Evolutionary conservation across 2,113 vertebrate species (phyloP), one percentile per base, ranked within the genome.

Genomic region (Syngnathus scovelli): DNA sequence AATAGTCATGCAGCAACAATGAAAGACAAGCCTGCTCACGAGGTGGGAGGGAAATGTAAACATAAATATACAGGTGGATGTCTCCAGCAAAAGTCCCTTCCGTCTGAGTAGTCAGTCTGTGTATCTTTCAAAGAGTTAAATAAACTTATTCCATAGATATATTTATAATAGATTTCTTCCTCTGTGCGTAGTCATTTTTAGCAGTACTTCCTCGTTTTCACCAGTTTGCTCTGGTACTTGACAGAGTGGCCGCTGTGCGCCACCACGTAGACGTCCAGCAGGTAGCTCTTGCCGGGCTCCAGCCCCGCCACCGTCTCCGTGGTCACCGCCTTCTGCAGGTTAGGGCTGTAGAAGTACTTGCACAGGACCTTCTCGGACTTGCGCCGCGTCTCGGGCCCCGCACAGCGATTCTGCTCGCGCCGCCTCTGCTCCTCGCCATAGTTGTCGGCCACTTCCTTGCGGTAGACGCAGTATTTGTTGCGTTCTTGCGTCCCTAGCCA

Each of bases 401-500:
- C 88, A 56, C 97, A 99, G 61, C 95, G 95, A 87, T 98, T 98
- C 79, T 95, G 95, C 71, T 96, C 94, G 52, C 95, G 89, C 63
- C 87, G 94, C 71, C 93, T 92, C 85, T 95, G 94, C 72, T 95
- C 94, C 65, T 95, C 96, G 0, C 74, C 92, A 48, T 96, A 95
- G 61, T 83, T 87, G 19, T 93, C 93, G 0, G 91, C 91, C 62
- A 98, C 95, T 76, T 98, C 95, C 58, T 90, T 95, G 73, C 89
- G 94, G 82, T 98, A 99, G 78, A 98, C 92, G 86, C 97, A 99
- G 85, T 93, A 99, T 76, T 98, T 98, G 87, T 96, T 98, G 82
- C 96, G 93, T 71, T 99, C 96, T 83, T 96, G 96, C 0, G 96
- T 98, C 79, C 96, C 96, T 37, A 99, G 90, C 97, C 97, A 99